A percentile compares a stretch with the other conserved stretches of the same genome.
Evolutionary conservation across 2,113 vertebrate species (phyloP).

Genomic region (Cariama cristata): DNA sequence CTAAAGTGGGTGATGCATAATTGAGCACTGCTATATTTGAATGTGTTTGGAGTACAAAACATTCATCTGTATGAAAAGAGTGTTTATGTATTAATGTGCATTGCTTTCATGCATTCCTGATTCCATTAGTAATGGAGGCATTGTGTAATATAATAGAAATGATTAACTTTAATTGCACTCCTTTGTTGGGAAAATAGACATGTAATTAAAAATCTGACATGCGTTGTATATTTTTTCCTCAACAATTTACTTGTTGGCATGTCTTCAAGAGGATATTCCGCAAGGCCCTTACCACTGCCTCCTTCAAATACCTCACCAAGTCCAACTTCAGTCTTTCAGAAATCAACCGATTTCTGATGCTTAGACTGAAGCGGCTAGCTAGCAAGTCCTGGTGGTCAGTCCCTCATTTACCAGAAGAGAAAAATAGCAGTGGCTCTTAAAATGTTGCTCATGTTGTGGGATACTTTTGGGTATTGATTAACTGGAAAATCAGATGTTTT

Average conservation of each 20-base stretch:
- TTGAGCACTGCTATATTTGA: neutral
- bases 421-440: neutral
- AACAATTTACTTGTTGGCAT: constrained; percentile 38
- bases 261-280: constrained; percentile 17
- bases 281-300: neutral
- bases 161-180: constrained; percentile 67
- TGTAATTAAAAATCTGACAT: constrained; percentile 69
- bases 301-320: neutral
- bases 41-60: neutral
- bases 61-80: neutral
- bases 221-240: constrained; percentile 22
- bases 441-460: neutral
- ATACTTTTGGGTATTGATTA: neutral
- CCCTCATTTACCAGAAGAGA: neutral
- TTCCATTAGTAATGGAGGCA: constrained; percentile 55
- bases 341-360: fast-evolving
- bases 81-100: constrained; percentile 36
- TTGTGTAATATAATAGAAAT: constrained; percentile 62
- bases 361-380: neutral
- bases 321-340: neutral
- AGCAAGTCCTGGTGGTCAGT: neutral
- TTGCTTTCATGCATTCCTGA: constrained; percentile 57
- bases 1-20: neutral
- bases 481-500: neutral
- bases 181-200: constrained; percentile 68